These are phyloP conservation scores for Palythoa grandiflora DNA, from an alignment of 92 coral and sea anemone genomes.

Conservation along the genomic window DNA sequence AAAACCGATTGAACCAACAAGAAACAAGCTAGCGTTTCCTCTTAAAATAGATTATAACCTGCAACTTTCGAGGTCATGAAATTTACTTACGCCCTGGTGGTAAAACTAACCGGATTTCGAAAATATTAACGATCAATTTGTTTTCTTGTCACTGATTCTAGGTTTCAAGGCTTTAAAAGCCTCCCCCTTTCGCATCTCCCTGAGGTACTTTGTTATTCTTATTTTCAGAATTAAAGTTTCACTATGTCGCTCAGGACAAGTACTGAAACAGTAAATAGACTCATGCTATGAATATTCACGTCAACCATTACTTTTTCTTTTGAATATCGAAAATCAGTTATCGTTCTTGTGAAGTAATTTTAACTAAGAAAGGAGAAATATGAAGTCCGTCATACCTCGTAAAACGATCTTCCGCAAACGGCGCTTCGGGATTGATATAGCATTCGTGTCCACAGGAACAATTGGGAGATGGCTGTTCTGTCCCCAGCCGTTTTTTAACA, in stretches of 20 bases:
- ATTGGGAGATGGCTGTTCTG: slow-evolving; percentile 61
- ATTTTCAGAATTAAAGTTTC: not conserved
- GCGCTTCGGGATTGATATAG: slow-evolving; percentile 79
- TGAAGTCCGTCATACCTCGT: slow-evolving; percentile 68
- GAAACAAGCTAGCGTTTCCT: not conserved
- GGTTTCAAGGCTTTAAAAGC: not conserved
- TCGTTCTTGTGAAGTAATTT: not conserved
- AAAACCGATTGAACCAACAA: not conserved
- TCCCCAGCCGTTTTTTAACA: slow-evolving; percentile 81
- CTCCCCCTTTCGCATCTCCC: not conserved
- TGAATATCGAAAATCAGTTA: not conserved
- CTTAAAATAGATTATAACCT: not conserved
- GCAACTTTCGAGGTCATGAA: not conserved
- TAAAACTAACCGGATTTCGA: not conserved
- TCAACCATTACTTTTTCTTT: not conserved
- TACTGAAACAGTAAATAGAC: not conserved
- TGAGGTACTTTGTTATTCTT: not conserved
- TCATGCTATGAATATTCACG: not conserved
- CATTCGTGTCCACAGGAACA: slow-evolving; percentile 65
- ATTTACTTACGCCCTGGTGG: not conserved
- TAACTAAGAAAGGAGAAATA: not conserved
- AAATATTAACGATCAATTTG: slow-evolving; percentile 12
- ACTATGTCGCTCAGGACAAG: not conserved
- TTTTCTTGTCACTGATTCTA: not conserved
- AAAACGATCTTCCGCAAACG: slow-evolving; percentile 90